Conservation (phyloP, 2,113 vertebrate species). For the Stercorarius parasiticus region DNA sequence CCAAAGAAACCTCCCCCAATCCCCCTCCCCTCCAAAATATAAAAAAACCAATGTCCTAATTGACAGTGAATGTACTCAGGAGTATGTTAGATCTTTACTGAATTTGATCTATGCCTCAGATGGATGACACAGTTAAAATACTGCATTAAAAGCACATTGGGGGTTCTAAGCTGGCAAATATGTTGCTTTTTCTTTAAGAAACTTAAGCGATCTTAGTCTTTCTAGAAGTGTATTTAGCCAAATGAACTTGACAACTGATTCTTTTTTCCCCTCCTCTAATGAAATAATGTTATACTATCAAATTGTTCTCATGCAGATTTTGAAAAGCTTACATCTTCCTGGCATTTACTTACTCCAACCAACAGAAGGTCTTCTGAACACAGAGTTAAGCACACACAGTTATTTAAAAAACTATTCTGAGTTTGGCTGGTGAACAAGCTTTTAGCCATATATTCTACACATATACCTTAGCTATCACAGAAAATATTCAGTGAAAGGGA, state of each 20-base stretch:
- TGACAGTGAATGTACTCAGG: not conserved
- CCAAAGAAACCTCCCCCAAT: not conserved
- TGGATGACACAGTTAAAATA: not conserved
- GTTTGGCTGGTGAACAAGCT: not conserved
- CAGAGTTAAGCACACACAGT: not conserved
- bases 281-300: not conserved
- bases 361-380: not conserved
- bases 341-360: not conserved
- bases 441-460: not conserved
- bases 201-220: not conserved
- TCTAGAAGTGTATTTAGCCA: not conserved
- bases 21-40: fast-evolving
- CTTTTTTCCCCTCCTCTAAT: not conserved
- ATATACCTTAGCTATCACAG: not conserved
- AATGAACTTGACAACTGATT: not conserved
- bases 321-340: not conserved
- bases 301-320: not conserved
- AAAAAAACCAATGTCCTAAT: not conserved
- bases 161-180: not conserved
- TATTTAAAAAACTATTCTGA: not conserved
- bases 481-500: not conserved
- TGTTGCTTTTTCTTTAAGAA: not conserved
- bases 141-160: not conserved
- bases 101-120: not conserved
- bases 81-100: not conserved